phyloP scores from a whole-genome alignment of 2,888 invertebrate species.

The Caenorhabditis sulstoni region DNA sequence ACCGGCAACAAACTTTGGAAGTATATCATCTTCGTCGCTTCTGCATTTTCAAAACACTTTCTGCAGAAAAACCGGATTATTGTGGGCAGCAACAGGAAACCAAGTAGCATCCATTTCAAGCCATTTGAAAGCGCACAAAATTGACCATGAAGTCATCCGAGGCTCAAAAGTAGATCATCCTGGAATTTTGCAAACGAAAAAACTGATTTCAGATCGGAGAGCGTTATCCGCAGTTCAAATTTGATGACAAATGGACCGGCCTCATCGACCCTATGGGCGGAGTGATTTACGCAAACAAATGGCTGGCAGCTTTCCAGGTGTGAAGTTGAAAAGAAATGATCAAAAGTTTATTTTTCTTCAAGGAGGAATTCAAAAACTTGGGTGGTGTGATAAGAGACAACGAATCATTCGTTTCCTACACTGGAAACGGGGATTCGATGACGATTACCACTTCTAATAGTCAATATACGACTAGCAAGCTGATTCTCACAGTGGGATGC shows the following conservation, averaged over 20 bases:
- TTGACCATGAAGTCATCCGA: slow-evolving; percentile 60
- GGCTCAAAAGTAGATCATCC: slow-evolving; percentile 41
- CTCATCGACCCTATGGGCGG: slow-evolving; percentile 71
- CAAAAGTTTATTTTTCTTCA: not conserved
- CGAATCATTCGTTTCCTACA: slow-evolving; percentile 38
- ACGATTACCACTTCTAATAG: slow-evolving; percentile 42
- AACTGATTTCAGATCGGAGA: slow-evolving; percentile 36
- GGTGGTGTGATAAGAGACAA: slow-evolving; percentile 59
- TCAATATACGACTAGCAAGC: slow-evolving; percentile 60
- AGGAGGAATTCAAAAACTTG: slow-evolving; percentile 64
- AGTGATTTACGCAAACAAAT: slow-evolving; percentile 70
- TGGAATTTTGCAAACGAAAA: too few relatives aligned
- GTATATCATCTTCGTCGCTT: too few relatives aligned
- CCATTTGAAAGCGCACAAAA: slow-evolving; percentile 50
- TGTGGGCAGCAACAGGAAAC: slow-evolving; percentile 61
- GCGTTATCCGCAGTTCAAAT: slow-evolving; percentile 64
- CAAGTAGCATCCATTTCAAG: slow-evolving; percentile 54
- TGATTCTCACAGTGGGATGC: slow-evolving; percentile 75
- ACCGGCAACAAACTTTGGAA: slow-evolving; percentile 64
- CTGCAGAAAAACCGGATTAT: slow-evolving; percentile 64
- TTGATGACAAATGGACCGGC: slow-evolving; percentile 62
- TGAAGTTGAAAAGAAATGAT: not conserved
- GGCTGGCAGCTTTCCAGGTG: slow-evolving; percentile 61
- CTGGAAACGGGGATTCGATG: slow-evolving; percentile 8
- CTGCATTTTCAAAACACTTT: not conserved